Evolutionary conservation across 2,888 invertebrate species (phyloP).

Genomic region (Zygaena filipendulae): DNA sequence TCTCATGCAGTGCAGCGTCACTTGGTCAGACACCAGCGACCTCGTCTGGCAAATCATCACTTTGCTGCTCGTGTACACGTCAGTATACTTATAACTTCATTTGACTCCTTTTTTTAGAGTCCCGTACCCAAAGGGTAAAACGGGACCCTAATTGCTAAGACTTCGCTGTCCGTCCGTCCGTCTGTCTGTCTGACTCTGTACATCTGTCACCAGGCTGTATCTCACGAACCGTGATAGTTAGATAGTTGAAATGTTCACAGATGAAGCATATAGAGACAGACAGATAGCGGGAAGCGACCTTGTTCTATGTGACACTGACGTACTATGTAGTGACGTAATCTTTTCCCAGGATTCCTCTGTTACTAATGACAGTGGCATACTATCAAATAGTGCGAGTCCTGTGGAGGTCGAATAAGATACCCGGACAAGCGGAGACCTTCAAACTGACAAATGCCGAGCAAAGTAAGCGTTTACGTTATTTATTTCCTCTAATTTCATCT

Average conservation of each 20-base stretch:
- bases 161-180: too few species aligned
- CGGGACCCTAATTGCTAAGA: too few species aligned
- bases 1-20: conserved; percentile 75
- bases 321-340: too few species aligned
- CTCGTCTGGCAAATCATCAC: conserved; percentile 75
- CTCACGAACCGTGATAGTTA: too few species aligned
- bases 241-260: too few species aligned
- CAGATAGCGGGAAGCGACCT: too few species aligned
- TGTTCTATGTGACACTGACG: too few species aligned
- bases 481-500: conserved; percentile 5
- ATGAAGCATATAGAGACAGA: too few species aligned
- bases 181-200: too few species aligned
- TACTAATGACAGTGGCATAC: conserved; percentile 86
- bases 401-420: conserved; percentile 81
- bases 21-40: conserved; percentile 74
- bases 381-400: conserved; percentile 83
- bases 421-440: conserved; percentile 72
- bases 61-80: conserved; percentile 79
- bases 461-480: conserved; percentile 29
- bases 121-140: background rate
- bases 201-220: too few species aligned
- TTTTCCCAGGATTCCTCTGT: conserved; percentile 71
- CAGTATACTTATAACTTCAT: conserved; percentile 33
- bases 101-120: too few species aligned
- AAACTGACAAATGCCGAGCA: conserved; percentile 47